Conservation (phyloP, 1,140 invertebrate species). For the Aphidius gifuensis region DNA sequence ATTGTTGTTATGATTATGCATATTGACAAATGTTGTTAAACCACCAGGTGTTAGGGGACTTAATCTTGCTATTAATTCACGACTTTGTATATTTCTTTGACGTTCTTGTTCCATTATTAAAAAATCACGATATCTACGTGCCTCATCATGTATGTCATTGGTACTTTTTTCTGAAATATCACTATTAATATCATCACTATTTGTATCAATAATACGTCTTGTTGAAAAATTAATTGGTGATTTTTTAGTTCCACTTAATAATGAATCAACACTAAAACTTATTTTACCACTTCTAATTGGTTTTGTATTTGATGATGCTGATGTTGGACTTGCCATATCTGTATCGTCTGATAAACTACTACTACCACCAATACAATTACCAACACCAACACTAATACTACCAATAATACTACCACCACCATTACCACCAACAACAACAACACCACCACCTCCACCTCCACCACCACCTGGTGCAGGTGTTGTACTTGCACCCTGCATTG, state of each 20-base stretch:
- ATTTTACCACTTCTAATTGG: slow-evolving; percentile 49
- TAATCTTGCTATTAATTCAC: slow-evolving; percentile 43
- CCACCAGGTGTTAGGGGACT: slow-evolving; percentile 39
- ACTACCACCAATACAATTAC: slow-evolving; percentile 22
- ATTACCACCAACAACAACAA: too few species aligned
- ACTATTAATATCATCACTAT: slow-evolving; percentile 16
- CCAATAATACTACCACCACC: too few species aligned
- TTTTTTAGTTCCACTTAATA: slow-evolving; percentile 50
- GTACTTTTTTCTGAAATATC: slow-evolving; percentile 27
- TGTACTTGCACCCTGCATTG: slow-evolving; percentile 38
- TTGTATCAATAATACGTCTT: slow-evolving; percentile 6
- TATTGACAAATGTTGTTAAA: slow-evolving; percentile 24
- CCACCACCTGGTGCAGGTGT: slow-evolving; percentile 6
- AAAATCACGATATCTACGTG: slow-evolving; percentile 44
- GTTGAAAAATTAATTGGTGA: slow-evolving; percentile 29
- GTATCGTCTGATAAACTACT: slow-evolving; percentile 41
- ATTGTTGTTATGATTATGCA: slow-evolving; percentile 35
- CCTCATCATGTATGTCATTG: slow-evolving; percentile 37
- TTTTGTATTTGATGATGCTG: slow-evolving; percentile 48
- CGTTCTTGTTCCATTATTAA: slow-evolving; percentile 43
- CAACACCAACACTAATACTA: too few species aligned
- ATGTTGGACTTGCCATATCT: slow-evolving; percentile 48
- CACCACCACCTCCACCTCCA: slow-evolving; percentile 26
- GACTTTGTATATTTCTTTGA: slow-evolving; percentile 39
- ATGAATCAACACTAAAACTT: slow-evolving; percentile 52